Conservation (phyloP, 2,888 invertebrate species). For the Eilema caniola region DNA sequence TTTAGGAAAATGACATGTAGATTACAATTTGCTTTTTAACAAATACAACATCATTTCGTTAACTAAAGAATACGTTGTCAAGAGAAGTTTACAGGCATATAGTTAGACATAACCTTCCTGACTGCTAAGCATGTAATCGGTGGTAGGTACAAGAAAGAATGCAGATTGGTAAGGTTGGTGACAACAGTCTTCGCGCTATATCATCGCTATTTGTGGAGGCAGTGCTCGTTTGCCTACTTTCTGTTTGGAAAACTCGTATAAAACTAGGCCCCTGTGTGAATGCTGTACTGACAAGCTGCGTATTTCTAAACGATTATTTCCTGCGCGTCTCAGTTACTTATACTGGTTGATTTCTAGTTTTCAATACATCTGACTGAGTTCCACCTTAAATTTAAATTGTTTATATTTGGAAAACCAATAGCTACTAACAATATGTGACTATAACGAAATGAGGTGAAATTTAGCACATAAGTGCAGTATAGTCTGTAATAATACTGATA, state of each 20-base stretch:
- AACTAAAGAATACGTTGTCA: no score
- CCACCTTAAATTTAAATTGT: constrained; percentile 20
- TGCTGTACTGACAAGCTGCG: constrained; percentile 65
- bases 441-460: no score
- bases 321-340: constrained; percentile 32
- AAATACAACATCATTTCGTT: neutral
- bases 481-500: no score
- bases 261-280: constrained; percentile 74
- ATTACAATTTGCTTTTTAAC: no score
- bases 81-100: neutral
- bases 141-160: constrained; percentile 18
- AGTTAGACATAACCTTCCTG: neutral
- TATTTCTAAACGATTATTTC: constrained; percentile 70
- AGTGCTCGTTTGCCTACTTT: constrained; percentile 78
- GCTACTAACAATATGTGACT: no score
- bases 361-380: constrained; percentile 26
- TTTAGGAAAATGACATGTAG: no score
- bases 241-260: constrained; percentile 82
- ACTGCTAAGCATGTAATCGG: neutral
- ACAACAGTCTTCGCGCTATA: constrained; percentile 54
- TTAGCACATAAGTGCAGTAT: no score
- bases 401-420: neutral
- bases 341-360: constrained; percentile 45
- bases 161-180: constrained; percentile 33
- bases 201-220: constrained; percentile 56